Evolutionary conservation across 1,140 invertebrate genomes (phyloP), one percentile per base, ranked within the genome.

Genomic region (Galleria mellonella): DNA sequence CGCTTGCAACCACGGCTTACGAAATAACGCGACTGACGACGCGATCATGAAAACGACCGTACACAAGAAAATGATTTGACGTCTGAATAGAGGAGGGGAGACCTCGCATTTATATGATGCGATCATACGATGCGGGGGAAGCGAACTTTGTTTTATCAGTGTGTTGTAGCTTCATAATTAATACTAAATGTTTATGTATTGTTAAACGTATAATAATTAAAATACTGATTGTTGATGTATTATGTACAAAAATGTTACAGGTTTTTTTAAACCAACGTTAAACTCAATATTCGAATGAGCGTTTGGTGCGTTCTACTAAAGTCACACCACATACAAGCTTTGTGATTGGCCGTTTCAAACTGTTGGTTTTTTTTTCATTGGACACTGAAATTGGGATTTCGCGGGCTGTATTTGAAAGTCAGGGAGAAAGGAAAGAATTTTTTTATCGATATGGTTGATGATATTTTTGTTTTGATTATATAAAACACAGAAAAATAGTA

Each of bases 111-210:
- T 85, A 85, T 79, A 79, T 71, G 71, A 74, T 69, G 58, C 64
- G 70, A 81, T 82, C 78, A 51, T 82, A 82, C 71, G 82, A 84
- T 81, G 72, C 77, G 73, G 78, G 71, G 68, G 68, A 70, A 55
- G 61, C 55, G 68, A 73, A 62, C 62, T 65, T 60, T 61, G 68
- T 70, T 69, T 64, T 72, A 72, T 73, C 62, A 55, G 15, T 57
- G 32, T 66, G 48, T 54, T 64, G 32, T 47, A 32, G 41, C 59
- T 60, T 15, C 14, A 9, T n/a, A 37, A n/a, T 37, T 31, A 17
- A 37, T 23, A 23, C 17, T 23, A 23, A 23, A 6, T 23, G 17
- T 23, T 6, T 23, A 23, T 23, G 17, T 23, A 31, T 31, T 31
- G 30, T 31, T n/a, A 9, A 4, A 9, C 9, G 9, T 31, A 31